Base-by-base conservation (phyloP, 2,797 vertebrate genomes). In the Fringilla coelebs region DNA sequence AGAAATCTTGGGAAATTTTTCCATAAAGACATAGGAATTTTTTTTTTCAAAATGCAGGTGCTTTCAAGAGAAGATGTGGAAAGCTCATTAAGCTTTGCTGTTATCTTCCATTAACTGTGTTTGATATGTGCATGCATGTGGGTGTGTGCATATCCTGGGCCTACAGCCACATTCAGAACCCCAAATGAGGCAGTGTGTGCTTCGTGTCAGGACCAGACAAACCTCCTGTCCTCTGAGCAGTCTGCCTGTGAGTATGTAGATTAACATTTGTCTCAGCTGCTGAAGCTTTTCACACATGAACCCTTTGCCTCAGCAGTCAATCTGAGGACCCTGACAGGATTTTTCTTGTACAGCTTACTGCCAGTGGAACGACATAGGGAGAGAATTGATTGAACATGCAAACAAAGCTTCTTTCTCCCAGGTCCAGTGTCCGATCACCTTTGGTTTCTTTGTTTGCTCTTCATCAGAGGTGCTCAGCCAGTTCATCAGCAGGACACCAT, bases 111-210 rank as follows among this genome's bases (percentile, higher is more conserved):
- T n/a, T 75, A 55, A 21, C 17, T 36, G 11, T 45, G 48, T 34
- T 60, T 60, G 38, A 18, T 17, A 19, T 4, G 14, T 22, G 5
- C 29, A 36, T 26, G 40, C 9, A 6, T 26, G 9, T 48, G 29
- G 7, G 24, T 22, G 32, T n/a, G 31, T 41, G 19, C 19, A 6
- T 46, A 38, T 52, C 24, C 49, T n/a, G 40, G 17, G 13, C 71
- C 58, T 65, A 17, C 45, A 83, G 75, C 19, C 45, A n/a, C 28
- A 40, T 0, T 2, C 10, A 55, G 48, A 51, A 25, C 9, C 4
- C 7, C 2, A 18, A 63, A 1, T 0, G 5, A 60, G 38, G 32
- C 29, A 67, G 11, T 0, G 0, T 5, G 17, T 43, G 32, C 26
- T 43, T 65, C 0, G 2, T 1, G 3, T 24, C 1, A 10, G 32